A percentile compares a stretch with the other conserved stretches of the same genome.
Evolutionary conservation across 2,888 invertebrate genomes (phyloP).

Genomic region (Catonia carolina): DNA sequence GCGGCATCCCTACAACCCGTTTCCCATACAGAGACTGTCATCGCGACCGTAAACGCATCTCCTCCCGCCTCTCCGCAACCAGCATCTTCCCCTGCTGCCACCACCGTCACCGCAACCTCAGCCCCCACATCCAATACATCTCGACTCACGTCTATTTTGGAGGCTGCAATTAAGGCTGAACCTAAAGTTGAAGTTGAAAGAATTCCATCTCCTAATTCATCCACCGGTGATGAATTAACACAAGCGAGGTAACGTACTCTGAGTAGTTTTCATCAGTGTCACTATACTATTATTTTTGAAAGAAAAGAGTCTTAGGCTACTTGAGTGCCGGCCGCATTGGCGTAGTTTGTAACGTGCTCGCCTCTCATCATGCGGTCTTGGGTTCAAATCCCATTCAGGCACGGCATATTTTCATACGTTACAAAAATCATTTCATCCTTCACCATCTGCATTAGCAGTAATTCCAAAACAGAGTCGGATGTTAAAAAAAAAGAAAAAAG

Average conservation of each 20-base stretch:
- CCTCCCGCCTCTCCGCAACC: conserved; percentile 27
- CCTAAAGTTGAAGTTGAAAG: conserved; percentile 69
- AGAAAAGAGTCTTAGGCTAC: no score
- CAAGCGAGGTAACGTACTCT: conserved; percentile 39
- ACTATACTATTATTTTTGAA: no score
- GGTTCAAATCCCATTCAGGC: no score
- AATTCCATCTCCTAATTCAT: conserved; percentile 36
- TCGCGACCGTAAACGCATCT: conserved; percentile 30
- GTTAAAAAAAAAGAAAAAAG: no score
- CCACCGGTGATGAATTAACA: conserved; percentile 44
- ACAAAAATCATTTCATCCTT: no score
- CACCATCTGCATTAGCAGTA: no score
- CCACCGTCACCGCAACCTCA: conserved; percentile 2
- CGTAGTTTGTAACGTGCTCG: no score
- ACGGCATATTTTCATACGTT: no score
- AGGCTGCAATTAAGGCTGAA: conserved; percentile 81
- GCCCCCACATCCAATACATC: conserved; percentile 35
- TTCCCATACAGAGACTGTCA: conserved; percentile 35
- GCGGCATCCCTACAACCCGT: conserved; percentile 32
- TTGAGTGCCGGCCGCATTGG: no score
- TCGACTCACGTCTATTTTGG: conserved; percentile 62
- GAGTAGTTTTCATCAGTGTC: no score
- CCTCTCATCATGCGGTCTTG: no score
- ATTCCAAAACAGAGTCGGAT: no score
- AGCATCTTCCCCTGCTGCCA: conserved; percentile 22